Evolutionary conservation across 64 coral and sea anemone genomes (phyloP).

Genomic region (Exaiptasia diaphana): DNA sequence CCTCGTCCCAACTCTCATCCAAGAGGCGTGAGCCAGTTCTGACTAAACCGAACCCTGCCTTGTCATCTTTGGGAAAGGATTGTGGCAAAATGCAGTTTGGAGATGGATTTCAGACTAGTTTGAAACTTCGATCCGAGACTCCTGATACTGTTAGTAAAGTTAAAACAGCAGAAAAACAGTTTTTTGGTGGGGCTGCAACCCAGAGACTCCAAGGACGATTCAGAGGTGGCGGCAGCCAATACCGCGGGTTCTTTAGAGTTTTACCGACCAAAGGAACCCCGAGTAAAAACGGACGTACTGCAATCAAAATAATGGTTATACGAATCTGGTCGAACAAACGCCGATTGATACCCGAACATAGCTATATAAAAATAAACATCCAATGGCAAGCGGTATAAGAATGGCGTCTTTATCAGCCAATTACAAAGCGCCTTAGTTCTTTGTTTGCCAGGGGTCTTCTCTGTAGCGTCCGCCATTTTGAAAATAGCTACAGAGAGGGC

Average conservation of each 20-base stretch:
- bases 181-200: slow-evolving; percentile 43
- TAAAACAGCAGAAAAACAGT: slow-evolving; percentile 15
- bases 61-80: slow-evolving; percentile 29
- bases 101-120: not conserved
- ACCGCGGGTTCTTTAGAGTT: slow-evolving; percentile 30
- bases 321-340: no score
- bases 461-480: no score
- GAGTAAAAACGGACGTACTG: no score
- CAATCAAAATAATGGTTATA: no score
- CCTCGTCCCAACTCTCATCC: slow-evolving; percentile 5
- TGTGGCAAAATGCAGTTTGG: slow-evolving; percentile 31
- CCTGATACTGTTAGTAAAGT: slow-evolving; percentile 4
- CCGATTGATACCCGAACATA: no score
- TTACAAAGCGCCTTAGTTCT: no score
- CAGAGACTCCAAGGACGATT: slow-evolving; percentile 22
- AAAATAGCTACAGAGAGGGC: no score
- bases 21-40: slow-evolving; percentile 29
- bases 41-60: slow-evolving; percentile 9
- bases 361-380: no score
- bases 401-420: no score
- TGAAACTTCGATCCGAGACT: slow-evolving; percentile 38
- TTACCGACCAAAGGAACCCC: slow-evolving; percentile 24
- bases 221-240: slow-evolving; percentile 40
- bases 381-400: no score
- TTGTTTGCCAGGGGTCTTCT: no score